Evolutionary conservation across 2,888 invertebrate genomes (phyloP).

Genomic region (Agriopis leucophaearia): DNA sequence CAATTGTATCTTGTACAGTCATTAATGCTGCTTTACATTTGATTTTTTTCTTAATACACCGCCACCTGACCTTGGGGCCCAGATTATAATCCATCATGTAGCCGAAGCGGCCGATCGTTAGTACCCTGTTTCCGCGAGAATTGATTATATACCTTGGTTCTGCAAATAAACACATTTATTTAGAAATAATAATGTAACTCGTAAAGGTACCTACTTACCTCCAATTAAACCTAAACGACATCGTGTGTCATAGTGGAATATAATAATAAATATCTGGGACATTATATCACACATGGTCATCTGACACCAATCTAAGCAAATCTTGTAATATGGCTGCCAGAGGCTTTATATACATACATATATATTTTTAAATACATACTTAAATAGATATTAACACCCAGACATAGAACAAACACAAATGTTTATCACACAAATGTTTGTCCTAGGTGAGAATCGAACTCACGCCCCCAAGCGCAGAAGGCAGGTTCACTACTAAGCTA

Average conservation of each 20-base stretch:
- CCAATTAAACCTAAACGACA: background rate
- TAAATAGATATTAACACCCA: no score
- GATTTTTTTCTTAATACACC: slow-evolving; percentile 46
- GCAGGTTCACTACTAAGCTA: no score
- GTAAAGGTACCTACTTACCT: background rate
- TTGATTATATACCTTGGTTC: slow-evolving; percentile 25
- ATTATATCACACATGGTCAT: no score
- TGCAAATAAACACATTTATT: slow-evolving; percentile 20
- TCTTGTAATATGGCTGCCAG: no score
- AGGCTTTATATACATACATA: no score
- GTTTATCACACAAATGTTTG: no score
- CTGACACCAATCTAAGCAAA: no score
- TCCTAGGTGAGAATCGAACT: no score
- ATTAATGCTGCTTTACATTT: slow-evolving; percentile 47
- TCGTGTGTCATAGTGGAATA: background rate
- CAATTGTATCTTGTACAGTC: slow-evolving; percentile 39
- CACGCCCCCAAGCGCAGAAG: no score
- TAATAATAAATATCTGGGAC: no score
- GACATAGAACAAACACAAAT: no score
- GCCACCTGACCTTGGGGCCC: slow-evolving; percentile 48
- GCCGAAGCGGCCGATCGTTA: slow-evolving; percentile 35
- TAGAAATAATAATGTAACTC: background rate
- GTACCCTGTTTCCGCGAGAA: slow-evolving; percentile 36
- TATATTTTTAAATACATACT: no score
- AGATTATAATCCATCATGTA: slow-evolving; percentile 37